phyloP scores from a whole-genome alignment of 2,797 vertebrate genomes.

The Acipenser ruthenus region DNA sequence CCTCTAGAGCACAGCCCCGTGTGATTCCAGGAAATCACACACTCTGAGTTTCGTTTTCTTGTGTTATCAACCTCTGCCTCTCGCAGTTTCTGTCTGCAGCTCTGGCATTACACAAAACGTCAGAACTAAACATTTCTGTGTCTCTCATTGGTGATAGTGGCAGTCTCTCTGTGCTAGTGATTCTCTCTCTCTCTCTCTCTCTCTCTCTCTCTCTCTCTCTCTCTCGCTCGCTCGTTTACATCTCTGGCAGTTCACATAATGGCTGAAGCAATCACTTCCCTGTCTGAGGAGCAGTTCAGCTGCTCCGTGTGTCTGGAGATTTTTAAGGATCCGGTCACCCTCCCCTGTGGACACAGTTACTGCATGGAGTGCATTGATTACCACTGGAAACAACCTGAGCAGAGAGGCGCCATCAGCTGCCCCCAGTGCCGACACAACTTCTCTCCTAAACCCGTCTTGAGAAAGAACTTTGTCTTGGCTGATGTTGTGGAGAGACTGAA shows the following conservation, averaged over 20 bases:
- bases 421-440: conserved; percentile 63
- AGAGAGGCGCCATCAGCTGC: conserved; percentile 51
- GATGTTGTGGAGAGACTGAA: conserved; percentile 62
- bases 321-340: conserved; percentile 54
- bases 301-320: conserved; percentile 65
- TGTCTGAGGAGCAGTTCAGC: conserved; percentile 51
- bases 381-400: conserved; percentile 54
- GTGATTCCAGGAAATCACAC: too few relatives aligned
- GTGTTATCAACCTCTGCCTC: too few relatives aligned
- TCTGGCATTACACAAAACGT: too few relatives aligned
- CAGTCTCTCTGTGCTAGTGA: too few relatives aligned
- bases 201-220: background rate
- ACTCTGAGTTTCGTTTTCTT: too few relatives aligned
- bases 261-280: too few relatives aligned
- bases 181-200: too few relatives aligned
- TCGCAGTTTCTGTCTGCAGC: too few relatives aligned
- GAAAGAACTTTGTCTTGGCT: conserved; percentile 54
- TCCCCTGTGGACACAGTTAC: conserved; percentile 70
- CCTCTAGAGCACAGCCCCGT: too few relatives aligned
- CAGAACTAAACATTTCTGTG: too few relatives aligned
- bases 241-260: conserved; percentile 37
- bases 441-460: conserved; percentile 52
- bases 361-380: conserved; percentile 59
- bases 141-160: too few relatives aligned
- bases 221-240: conserved; percentile 17